phyloP scores from a whole-genome alignment of 1,140 invertebrate genomes.

The Diachasma alloeum region DNA sequence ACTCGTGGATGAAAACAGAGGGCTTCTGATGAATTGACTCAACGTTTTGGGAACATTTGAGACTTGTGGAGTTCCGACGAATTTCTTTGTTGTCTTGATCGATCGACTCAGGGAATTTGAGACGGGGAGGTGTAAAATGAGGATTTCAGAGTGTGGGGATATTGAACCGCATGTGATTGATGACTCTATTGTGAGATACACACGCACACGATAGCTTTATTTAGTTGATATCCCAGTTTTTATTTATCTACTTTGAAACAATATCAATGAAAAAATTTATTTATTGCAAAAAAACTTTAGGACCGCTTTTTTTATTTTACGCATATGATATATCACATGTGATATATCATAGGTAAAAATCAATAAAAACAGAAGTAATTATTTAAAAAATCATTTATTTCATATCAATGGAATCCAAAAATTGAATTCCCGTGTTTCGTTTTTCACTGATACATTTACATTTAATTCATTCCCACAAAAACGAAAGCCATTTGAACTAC shows the following conservation, averaged over 20 bases:
- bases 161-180: not conserved
- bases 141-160: not conserved
- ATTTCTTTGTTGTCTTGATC: not conserved
- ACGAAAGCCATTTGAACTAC: not conserved
- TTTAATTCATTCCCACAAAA: too few relatives aligned
- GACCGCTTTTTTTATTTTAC: too few relatives aligned
- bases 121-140: not conserved
- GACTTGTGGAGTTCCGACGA: not conserved
- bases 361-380: too few relatives aligned
- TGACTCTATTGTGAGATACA: not conserved
- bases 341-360: too few relatives aligned
- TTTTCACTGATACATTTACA: not conserved
- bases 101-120: not conserved
- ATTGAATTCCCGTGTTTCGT: not conserved
- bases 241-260: not conserved
- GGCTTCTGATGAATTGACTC: not conserved
- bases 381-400: too few relatives aligned
- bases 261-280: not conserved
- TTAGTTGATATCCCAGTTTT: not conserved
- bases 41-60: too few relatives aligned
- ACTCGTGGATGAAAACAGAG: not conserved
- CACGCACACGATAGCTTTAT: not conserved
- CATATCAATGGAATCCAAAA: too few relatives aligned
- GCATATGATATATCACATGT: not conserved
- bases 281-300: not conserved